phyloP scores from a whole-genome alignment of 2,113 vertebrate species.

The Empidonax alnorum region DNA sequence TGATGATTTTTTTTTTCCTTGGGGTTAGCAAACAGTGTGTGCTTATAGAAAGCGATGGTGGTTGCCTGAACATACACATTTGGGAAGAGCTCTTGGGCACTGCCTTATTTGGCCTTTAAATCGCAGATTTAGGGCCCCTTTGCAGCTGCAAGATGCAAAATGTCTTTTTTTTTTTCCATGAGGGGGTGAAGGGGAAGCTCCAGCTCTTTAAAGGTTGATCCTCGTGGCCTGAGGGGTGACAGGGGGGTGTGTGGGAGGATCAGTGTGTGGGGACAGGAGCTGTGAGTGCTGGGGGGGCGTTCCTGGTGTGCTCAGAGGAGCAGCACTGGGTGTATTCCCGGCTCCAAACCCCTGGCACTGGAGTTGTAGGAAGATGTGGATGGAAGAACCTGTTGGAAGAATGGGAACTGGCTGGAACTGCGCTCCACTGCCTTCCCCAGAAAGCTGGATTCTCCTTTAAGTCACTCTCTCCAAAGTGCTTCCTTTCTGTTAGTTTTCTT shows the following conservation, averaged over 20 bases:
- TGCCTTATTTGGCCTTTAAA: neutral
- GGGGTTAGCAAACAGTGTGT: neutral
- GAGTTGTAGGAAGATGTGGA: neutral
- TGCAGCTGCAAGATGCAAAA: neutral
- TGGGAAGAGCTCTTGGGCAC: neutral
- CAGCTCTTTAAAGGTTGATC: neutral
- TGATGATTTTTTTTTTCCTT: neutral
- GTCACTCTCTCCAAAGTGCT: neutral
- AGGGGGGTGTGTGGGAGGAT: neutral
- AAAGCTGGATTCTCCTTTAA: neutral
- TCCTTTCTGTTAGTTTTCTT: neutral
- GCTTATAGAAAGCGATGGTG: neutral
- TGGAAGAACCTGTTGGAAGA: neutral
- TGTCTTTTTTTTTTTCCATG: neutral
- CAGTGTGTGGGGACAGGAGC: neutral
- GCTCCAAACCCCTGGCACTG: neutral
- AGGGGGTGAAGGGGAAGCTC: neutral
- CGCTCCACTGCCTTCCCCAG: neutral
- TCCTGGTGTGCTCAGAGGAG: neutral
- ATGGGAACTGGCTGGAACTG: neutral
- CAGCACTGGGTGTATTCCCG: neutral
- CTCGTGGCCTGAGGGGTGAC: neutral
- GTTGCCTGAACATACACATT: neutral
- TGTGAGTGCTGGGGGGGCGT: neutral
- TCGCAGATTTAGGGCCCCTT: accelerated